phyloP scores from a whole-genome alignment of 2,797 vertebrate species.

The Lepus oiostolus region DNA sequence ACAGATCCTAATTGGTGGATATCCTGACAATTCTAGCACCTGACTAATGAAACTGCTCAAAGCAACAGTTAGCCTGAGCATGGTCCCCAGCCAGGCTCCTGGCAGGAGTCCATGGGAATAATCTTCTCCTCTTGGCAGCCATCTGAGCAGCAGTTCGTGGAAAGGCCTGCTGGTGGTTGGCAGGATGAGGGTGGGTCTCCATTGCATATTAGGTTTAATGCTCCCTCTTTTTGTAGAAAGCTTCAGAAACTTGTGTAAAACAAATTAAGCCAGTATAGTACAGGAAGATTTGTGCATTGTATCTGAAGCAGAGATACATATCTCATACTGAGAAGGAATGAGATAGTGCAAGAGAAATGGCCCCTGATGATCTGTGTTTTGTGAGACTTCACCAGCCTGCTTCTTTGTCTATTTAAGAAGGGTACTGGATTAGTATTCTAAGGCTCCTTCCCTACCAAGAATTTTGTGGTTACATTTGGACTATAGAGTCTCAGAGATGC shows the following conservation, averaged over 20 bases:
- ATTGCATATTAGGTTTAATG: background rate
- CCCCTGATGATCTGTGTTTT: background rate
- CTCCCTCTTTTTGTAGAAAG: constrained; percentile 9
- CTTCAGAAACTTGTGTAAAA: constrained; percentile 53
- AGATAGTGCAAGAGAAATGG: background rate
- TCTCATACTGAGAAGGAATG: background rate
- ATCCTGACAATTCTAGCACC: constrained; percentile 44
- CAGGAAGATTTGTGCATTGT: background rate
- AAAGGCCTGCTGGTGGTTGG: constrained; percentile 13
- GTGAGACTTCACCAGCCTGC: background rate
- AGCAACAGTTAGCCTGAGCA: constrained; percentile 55
- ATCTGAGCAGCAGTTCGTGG: background rate
- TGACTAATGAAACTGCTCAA: constrained; percentile 30
- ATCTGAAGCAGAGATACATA: background rate
- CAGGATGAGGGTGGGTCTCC: constrained; percentile 11
- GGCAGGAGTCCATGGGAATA: constrained; percentile 61
- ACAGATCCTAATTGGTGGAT: constrained; percentile 27
- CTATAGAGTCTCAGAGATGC: constrained; percentile 1
- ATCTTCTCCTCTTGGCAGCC: constrained; percentile 57
- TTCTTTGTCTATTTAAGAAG: constrained; percentile 6
- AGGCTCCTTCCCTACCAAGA: background rate
- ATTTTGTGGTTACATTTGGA: background rate
- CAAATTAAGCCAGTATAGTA: constrained; percentile 1
- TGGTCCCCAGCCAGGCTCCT: constrained; percentile 50
- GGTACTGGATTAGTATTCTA: background rate